Conservation (phyloP, 2,113 vertebrate genomes). For the Cyphomyrus plagiostoma region DNA sequence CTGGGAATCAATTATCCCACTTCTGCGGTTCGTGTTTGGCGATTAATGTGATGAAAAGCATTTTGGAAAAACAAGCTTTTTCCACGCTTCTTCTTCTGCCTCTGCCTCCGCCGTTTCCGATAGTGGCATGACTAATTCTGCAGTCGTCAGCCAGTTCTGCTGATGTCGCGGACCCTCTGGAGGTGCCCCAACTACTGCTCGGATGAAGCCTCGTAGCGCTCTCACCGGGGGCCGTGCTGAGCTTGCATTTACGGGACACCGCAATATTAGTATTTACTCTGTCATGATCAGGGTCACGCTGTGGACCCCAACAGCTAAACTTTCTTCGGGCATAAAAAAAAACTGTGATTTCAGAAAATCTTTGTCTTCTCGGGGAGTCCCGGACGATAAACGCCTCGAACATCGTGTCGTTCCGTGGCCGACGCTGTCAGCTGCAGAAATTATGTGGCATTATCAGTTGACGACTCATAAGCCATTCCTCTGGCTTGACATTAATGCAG, state of each 20-base stretch:
- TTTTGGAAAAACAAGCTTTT: constrained; percentile 30
- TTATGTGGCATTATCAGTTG: neutral
- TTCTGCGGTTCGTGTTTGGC: neutral
- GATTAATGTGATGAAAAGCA: neutral
- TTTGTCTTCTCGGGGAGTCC: neutral
- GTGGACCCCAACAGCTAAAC: neutral
- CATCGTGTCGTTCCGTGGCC: neutral
- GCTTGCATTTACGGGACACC: neutral
- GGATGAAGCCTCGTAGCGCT: neutral
- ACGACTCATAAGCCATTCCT: neutral
- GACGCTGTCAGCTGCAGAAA: neutral
- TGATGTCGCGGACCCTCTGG: constrained; percentile 25
- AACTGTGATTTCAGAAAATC: neutral
- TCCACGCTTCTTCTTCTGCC: constrained; percentile 25
- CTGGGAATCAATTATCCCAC: neutral
- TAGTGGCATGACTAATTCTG: constrained; percentile 39
- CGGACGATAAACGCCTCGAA: neutral
- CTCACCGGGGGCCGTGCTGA: neutral
- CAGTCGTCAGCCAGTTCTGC: constrained; percentile 40
- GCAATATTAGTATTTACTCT: neutral
- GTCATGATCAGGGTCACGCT: neutral
- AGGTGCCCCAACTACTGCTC: neutral
- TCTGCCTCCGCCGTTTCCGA: constrained; percentile 3
- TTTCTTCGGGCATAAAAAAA: neutral
- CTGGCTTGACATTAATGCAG: neutral